Percentiles rank a stretch among this genome's conserved stretches.
Evolutionary conservation across 1,140 invertebrate genomes (phyloP).

Genomic region (Caerostris darwini): DNA sequence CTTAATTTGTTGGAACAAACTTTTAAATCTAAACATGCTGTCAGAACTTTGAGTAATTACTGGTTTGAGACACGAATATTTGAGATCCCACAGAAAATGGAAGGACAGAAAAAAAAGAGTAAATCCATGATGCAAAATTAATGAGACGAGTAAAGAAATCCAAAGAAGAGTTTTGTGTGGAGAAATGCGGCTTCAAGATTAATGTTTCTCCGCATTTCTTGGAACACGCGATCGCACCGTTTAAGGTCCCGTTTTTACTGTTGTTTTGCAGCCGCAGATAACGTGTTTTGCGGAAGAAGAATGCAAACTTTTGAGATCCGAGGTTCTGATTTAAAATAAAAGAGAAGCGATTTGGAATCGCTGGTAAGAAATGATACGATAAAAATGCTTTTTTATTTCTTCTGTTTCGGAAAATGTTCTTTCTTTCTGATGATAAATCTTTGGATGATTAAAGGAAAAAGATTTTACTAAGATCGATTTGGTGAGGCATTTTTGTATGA

Average conservation of each 20-base stretch:
- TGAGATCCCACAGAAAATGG: neutral
- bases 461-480: too few relatives aligned
- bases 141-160: slow-evolving; percentile 58
- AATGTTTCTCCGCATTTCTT: slow-evolving; percentile 33
- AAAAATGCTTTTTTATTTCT: neutral
- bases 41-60: slow-evolving; percentile 42
- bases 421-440: neutral
- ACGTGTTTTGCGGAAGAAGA: neutral
- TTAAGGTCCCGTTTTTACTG: slow-evolving; percentile 42
- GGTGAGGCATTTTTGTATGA: too few relatives aligned
- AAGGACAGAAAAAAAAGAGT: neutral
- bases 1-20: neutral
- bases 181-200: slow-evolving; percentile 48
- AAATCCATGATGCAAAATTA: slow-evolving; percentile 59
- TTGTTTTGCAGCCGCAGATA: neutral
- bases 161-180: neutral
- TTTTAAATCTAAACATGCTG: slow-evolving; percentile 31
- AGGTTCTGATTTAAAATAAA: neutral
- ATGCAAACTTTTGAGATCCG: neutral
- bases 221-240: slow-evolving; percentile 50
- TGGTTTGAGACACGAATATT: neutral
- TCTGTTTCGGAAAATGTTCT: too few relatives aligned
- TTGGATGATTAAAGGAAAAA: too few relatives aligned
- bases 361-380: neutral
- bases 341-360: neutral